Percentiles rank a stretch among this genome's conserved stretches.
Evolutionary conservation across 1,140 invertebrate species (phyloP).

Genomic region (Uloborus diversus): DNA sequence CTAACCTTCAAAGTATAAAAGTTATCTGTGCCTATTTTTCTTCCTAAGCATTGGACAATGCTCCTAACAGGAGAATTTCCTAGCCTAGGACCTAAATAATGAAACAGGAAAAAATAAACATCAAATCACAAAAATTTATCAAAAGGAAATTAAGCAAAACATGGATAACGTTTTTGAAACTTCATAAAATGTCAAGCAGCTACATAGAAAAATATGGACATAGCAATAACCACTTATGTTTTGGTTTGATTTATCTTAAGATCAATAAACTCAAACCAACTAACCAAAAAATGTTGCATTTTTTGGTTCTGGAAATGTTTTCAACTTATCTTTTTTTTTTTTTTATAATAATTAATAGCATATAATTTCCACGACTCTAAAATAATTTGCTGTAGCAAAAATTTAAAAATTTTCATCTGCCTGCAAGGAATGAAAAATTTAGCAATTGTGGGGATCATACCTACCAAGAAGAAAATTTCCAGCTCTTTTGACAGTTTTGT

Average conservation of each 20-base stretch:
- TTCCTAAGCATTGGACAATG: slow-evolving; percentile 81
- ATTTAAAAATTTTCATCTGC: no score
- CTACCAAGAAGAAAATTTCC: slow-evolving; percentile 75
- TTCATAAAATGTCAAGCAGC: neutral
- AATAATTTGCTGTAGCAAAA: neutral
- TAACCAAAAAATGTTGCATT: no score
- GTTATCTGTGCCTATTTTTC: slow-evolving; percentile 77
- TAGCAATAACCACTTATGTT: no score
- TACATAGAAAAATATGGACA: neutral
- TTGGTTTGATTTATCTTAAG: no score
- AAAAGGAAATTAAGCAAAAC: neutral
- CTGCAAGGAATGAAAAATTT: no score
- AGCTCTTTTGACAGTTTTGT: slow-evolving; percentile 69
- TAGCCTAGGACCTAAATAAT: slow-evolving; percentile 71
- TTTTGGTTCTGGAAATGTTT: no score
- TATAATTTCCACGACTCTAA: neutral
- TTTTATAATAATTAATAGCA: no score
- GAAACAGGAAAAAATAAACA: no score
- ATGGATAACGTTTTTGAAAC: neutral
- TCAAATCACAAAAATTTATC: no score
- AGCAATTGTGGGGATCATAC: no score
- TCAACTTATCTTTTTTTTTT: no score
- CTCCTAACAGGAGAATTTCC: slow-evolving; percentile 80
- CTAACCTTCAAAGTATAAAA: slow-evolving; percentile 80
- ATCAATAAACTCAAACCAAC: no score